These are phyloP conservation scores for Drosophila tani DNA, from an alignment of 1,140 invertebrate species.

Conservation along the genomic window DNA sequence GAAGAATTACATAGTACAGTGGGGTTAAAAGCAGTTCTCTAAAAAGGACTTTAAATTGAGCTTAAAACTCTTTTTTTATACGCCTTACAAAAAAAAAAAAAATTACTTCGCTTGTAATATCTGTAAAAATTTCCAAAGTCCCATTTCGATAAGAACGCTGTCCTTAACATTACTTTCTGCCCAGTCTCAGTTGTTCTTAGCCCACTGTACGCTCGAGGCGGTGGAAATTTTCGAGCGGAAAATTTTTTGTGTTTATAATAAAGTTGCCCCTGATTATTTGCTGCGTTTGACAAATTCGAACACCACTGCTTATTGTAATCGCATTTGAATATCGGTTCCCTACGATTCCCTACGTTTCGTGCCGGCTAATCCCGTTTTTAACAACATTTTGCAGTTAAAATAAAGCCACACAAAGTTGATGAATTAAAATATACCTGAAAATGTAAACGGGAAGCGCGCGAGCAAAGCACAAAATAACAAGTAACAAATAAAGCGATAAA, in stretches of 20 bases:
- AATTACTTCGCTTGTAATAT: too few relatives aligned
- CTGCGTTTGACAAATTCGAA: slow-evolving; percentile 39
- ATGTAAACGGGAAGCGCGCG: slow-evolving; percentile 45
- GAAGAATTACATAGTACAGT: slow-evolving; percentile 63
- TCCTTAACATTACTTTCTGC: too few relatives aligned
- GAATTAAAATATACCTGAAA: slow-evolving; percentile 30
- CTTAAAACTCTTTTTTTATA: not conserved
- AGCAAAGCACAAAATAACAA: slow-evolving; percentile 26
- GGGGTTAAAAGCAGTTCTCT: not conserved
- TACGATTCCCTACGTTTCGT: slow-evolving; percentile 7
- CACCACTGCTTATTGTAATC: slow-evolving; percentile 2
- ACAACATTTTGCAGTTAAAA: slow-evolving; percentile 26
- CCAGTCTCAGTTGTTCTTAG: not conserved
- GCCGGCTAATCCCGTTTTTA: not conserved
- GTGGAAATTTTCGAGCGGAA: slow-evolving; percentile 70
- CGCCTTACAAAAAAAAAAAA: not conserved
- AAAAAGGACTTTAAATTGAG: not conserved
- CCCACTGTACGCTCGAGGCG: slow-evolving; percentile 33
- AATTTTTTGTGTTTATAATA: slow-evolving; percentile 63
- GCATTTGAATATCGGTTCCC: slow-evolving; percentile 8
- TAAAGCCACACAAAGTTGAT: slow-evolving; percentile 27
- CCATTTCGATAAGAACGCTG: not conserved
- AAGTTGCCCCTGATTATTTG: slow-evolving; percentile 47
- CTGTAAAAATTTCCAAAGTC: too few relatives aligned
- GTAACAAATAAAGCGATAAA: slow-evolving; percentile 9